phyloP scores from a whole-genome alignment of 2,888 invertebrate genomes.

The Villa cingulata region DNA sequence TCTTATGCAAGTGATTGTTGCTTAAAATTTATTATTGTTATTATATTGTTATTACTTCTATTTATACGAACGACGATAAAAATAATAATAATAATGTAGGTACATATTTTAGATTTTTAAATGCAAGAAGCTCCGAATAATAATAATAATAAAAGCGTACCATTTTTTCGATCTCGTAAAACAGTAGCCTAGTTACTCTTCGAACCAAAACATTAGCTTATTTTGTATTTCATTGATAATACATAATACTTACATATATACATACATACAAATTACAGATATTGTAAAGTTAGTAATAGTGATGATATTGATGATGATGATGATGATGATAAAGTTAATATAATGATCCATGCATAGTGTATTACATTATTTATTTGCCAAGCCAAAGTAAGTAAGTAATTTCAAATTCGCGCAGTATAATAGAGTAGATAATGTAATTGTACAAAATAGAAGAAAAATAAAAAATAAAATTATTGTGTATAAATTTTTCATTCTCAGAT shows the following conservation, averaged over 20 bases:
- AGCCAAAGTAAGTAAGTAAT: no score
- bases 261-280: no score
- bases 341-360: background rate
- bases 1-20: background rate
- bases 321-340: background rate
- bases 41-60: no score
- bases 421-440: no score
- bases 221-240: background rate
- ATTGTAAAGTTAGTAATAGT: background rate
- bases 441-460: no score
- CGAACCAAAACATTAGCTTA: slow-evolving; percentile 11
- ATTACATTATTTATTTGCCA: no score
- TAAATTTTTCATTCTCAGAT: no score
- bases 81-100: no score
- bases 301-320: background rate
- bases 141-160: background rate
- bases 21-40: background rate
- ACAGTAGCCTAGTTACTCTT: slow-evolving; percentile 13
- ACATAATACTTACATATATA: background rate
- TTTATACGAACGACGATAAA: no score
- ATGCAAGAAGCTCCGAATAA: background rate
- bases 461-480: no score
- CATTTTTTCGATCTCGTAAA: slow-evolving; percentile 4
- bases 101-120: background rate
- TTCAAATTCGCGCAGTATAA: no score